Conservation (phyloP, 2,888 invertebrate genomes). For the Plebejus argus region DNA sequence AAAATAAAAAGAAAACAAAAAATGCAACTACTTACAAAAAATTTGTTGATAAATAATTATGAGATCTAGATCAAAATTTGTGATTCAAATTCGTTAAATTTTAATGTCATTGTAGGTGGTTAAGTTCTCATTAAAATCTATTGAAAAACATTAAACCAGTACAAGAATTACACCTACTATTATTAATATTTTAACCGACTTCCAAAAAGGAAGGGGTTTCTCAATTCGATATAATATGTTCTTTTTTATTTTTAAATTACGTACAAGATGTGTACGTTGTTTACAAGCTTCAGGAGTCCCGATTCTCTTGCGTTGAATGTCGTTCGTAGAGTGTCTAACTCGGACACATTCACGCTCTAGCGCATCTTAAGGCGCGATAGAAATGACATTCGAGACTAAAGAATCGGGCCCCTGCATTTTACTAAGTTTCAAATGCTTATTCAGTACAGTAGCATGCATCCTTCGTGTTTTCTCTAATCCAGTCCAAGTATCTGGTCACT, state of each 20-base stretch:
- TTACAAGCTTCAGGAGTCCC: neutral
- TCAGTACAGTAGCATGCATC: constrained; percentile 92
- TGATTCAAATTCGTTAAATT: neutral
- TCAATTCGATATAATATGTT: too few species aligned
- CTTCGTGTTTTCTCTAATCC: constrained; percentile 89
- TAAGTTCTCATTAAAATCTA: neutral
- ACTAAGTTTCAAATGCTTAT: constrained; percentile 45
- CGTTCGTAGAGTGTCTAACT: too few species aligned
- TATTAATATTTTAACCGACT: neutral
- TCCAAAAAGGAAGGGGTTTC: neutral
- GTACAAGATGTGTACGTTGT: neutral
- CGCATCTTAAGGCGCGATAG: too few species aligned
- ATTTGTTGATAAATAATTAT: neutral
- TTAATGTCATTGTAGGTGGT: neutral
- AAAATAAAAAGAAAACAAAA: neutral
- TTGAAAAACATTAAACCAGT: neutral
- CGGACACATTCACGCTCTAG: too few species aligned
- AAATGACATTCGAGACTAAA: too few species aligned
- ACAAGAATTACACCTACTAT: neutral
- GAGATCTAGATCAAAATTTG: constrained; percentile 1
- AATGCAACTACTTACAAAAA: neutral
- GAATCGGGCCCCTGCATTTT: neutral
- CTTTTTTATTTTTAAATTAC: neutral
- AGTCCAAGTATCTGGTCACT: constrained; percentile 89
- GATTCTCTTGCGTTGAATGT: too few species aligned